Evolutionary conservation across 2,888 invertebrate species (phyloP), one percentile per base, ranked within the genome.

Genomic region (Ferdinandea cuprea): DNA sequence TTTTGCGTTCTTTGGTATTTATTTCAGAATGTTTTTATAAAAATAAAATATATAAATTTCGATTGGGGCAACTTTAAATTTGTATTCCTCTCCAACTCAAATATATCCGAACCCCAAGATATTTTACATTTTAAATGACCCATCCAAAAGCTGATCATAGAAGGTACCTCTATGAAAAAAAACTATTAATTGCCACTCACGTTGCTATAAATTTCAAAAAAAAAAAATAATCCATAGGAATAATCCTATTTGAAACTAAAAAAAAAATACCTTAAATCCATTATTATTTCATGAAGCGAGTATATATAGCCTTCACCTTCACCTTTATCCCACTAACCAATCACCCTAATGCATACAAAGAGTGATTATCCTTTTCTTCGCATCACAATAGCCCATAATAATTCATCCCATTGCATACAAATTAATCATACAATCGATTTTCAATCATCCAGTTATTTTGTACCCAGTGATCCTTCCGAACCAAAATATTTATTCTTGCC

Each of bases 351-450:
- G 44, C 28, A 59, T 44, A 44, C 5, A 61, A 17, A 63, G 48
- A 63, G 77, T 58, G 71, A 72, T 66, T 66, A 72, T 78, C 78
- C 65, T 59, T 17, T 25, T 25, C 32, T 68, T 28, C 30, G 21
- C 15, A 21, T 59, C 59, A 58, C 54, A 66, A 56, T n/a, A 25
- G 8, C 25, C 56, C 28, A 3, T 28, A 42, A 71, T 72, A 66
- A 77, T 77, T 77, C 81, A 71, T 65, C 59, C 59, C 54, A 61
- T 35, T 81, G 77, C 81, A 81, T 77, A 81, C 71, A 66, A 77
- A 81, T 81, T 81, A 71, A 81, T 81, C 81, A 77, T 63, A 30
- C 71, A 77, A 81, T 81, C 77, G 81, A 81, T 81, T 81, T 77
- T 81, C 81, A 81, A 81, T 81, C 81, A 81, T 77, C 71, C 77